Conservation (phyloP, 37 sponge, comb jelly and placozoan species). For the Ianthella basta region DNA sequence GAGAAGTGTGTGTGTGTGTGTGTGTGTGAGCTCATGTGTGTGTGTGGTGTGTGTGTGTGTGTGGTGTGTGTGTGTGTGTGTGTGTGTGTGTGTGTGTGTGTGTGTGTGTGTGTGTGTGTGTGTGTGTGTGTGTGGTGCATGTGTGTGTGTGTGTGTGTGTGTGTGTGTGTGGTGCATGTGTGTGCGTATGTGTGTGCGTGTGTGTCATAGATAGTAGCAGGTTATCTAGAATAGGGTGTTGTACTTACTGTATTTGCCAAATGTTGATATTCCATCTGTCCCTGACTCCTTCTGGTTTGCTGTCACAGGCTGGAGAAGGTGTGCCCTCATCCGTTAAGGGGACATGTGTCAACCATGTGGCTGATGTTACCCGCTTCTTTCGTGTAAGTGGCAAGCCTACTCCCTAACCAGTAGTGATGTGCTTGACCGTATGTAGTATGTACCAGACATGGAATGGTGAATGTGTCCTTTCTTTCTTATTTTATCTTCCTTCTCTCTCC, state of each 20-base stretch:
- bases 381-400: conserved; percentile 47
- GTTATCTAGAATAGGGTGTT: no score
- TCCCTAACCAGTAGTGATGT: no score
- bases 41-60: conserved; percentile 36
- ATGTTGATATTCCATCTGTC: no score
- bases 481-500: no score
- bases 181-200: no score
- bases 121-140: conserved; percentile 42
- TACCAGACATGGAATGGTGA: no score
- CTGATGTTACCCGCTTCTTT: conserved; percentile 75
- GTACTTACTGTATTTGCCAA: no score
- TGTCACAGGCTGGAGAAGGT: conserved; percentile 74
- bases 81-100: conserved; percentile 12
- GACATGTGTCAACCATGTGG: conserved; percentile 72
- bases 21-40: neutral
- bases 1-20: neutral
- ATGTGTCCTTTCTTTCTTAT: no score
- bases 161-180: no score
- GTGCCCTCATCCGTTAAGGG: conserved; percentile 81
- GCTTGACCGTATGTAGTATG: no score
- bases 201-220: no score
- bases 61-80: neutral
- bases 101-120: conserved; percentile 31
- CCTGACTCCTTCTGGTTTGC: neutral
- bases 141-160: no score